Conservation (phyloP, 1,140 invertebrate genomes). For the Drosophila nannoptera region DNA sequence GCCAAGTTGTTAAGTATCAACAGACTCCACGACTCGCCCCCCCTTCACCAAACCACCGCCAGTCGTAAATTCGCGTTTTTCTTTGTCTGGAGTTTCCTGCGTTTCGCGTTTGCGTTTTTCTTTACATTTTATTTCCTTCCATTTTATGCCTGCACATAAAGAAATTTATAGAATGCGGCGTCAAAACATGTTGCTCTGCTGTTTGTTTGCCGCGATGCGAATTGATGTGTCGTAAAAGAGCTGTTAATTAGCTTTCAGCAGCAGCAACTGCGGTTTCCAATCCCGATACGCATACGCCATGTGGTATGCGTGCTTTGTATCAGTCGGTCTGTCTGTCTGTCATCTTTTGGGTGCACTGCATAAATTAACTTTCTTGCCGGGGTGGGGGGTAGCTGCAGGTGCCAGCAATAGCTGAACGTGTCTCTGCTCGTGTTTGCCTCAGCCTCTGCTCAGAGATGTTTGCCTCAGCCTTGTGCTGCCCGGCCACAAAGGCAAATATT, state of each 20-base stretch:
- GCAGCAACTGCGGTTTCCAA: constrained; percentile 34
- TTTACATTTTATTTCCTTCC: too few relatives aligned
- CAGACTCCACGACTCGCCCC: constrained; percentile 1
- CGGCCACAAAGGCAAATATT: constrained; percentile 69
- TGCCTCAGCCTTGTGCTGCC: constrained; percentile 29
- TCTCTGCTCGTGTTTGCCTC: constrained; percentile 5
- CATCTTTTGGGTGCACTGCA: constrained; percentile 7
- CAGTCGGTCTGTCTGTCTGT: constrained; percentile 6
- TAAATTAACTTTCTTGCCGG: constrained; percentile 39
- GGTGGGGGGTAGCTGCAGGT: constrained; percentile 8
- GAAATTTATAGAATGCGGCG: constrained; percentile 12
- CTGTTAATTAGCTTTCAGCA: constrained; percentile 39
- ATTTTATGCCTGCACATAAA: constrained; percentile 15
- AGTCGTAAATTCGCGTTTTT: constrained; percentile 41
- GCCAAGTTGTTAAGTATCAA: constrained; percentile 42
- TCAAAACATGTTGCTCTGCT: constrained; percentile 25
- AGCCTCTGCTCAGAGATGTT: constrained; percentile 49
- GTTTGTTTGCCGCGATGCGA: constrained; percentile 33
- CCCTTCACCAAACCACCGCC: background rate
- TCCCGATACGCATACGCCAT: background rate
- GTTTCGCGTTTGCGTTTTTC: background rate
- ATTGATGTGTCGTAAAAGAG: constrained; percentile 41
- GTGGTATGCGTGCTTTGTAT: constrained; percentile 30
- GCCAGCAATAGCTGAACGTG: constrained; percentile 34
- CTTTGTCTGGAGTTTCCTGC: constrained; percentile 4